A percentile compares a stretch with the other conserved stretches of the same genome.
phyloP scores from a whole-genome alignment of 2,888 invertebrate genomes.

The Pyrochroa serraticornis region DNA sequence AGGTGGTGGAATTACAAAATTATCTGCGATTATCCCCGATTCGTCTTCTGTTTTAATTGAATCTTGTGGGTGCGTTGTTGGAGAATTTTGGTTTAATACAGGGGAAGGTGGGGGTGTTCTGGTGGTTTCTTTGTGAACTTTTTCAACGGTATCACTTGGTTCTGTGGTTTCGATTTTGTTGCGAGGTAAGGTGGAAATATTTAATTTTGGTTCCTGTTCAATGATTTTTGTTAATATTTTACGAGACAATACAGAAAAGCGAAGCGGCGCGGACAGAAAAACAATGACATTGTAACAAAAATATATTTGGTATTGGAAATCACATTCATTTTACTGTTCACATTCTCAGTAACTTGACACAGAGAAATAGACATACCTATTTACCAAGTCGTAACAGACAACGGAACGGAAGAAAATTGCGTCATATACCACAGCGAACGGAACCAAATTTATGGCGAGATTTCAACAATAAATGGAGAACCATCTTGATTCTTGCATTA shows the following conservation, averaged over 20 bases:
- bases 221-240: background rate
- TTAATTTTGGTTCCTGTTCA: background rate
- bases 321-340: constrained; percentile 44
- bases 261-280: constrained; percentile 12
- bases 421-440: background rate
- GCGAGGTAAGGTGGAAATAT: no score
- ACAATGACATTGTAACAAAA: constrained; percentile 48
- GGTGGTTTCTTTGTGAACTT: background rate
- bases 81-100: background rate
- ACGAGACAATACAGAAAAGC: constrained; percentile 14
- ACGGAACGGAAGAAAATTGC: background rate
- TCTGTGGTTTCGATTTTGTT: no score
- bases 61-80: no score
- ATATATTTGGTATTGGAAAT: constrained; percentile 54
- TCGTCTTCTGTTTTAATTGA: background rate
- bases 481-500: no score
- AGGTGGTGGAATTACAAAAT: constrained; percentile 26
- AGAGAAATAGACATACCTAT: background rate
- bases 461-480: no score
- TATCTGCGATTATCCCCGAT: background rate
- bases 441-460: no score
- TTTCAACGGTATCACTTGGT: no score
- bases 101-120: background rate
- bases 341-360: background rate
- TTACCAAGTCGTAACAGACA: constrained; percentile 5